Evolutionary conservation across 1,140 invertebrate genomes (phyloP), one percentile per base, ranked within the genome.

Genomic region (Sinella curviseta): DNA sequence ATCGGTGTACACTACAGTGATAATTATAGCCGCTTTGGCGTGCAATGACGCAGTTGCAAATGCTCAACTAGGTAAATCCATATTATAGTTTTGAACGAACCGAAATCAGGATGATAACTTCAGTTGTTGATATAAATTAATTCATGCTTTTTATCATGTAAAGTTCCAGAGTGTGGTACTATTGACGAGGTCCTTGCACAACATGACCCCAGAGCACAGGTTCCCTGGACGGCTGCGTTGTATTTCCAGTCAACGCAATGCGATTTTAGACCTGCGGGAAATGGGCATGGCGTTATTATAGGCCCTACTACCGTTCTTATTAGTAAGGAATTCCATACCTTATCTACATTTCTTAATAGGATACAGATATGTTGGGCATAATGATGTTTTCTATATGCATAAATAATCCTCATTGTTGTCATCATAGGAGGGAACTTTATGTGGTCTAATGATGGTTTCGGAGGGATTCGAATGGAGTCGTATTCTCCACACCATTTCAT

Each of bases 261-360:
- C 54, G 79, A 80, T 30, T 80, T 80, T 39, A 30, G 79, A 8
- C 65, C 60, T 33, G 76, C 75, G 17, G 60, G 24, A 74, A 77
- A 74, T 24, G 79, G 79, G 3, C 75, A 80, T 60, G 79, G 65
- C 17, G 76, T 80, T 28, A 80, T 80, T n/a, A 74, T 80, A 28
- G 79, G 79, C 3, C 79, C 79, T 1, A 80, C 79, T 0, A 80
- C 79, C 0, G 70, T 80, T 57, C 30, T 80, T 12, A 73, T 80
- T 60, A 80, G 79, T 80, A 75, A 60, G 30, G 20, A 39, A n/a
- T n/a, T n/a, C 20, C 8, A 78, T 35, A 74, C 17, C 24, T n/a
- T n/a, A n/a, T n/a, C n/a, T n/a, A n/a, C n/a, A n/a, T n/a, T n/a
- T n/a, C n/a, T n/a, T n/a, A n/a, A n/a, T n/a, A n/a, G n/a, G n/a